phyloP scores from a whole-genome alignment of 2,113 vertebrate genomes.

The Corvus cornix region DNA sequence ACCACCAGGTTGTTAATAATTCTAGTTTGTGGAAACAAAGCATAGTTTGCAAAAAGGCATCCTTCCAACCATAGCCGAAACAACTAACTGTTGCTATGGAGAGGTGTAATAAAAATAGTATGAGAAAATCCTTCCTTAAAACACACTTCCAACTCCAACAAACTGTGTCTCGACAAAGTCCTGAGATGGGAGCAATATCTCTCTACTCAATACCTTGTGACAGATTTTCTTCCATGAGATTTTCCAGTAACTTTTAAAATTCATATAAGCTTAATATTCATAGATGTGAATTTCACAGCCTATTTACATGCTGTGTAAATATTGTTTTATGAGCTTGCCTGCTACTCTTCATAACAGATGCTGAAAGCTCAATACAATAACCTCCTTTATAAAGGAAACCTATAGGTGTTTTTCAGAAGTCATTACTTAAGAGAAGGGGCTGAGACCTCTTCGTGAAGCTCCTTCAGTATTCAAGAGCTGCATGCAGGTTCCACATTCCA shows the following conservation, averaged over 20 bases:
- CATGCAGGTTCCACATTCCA: neutral
- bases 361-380: neutral
- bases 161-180: neutral
- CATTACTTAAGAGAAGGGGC: neutral
- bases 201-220: neutral
- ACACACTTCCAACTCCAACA: neutral
- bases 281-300: neutral
- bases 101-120: fast-evolving
- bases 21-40: neutral
- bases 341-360: neutral
- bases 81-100: neutral
- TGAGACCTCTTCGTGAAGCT: neutral
- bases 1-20: neutral
- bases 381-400: neutral
- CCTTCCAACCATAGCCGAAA: neutral
- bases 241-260: neutral
- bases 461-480: neutral
- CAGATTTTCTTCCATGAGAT: neutral
- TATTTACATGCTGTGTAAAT: neutral
- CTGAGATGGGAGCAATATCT: neutral
- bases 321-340: neutral
- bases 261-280: neutral
- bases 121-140: neutral
- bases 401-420: neutral
- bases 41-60: neutral